These are phyloP conservation scores for Aethina tumida DNA, from an alignment of 1,140 invertebrate genomes.

Conservation along the genomic window DNA sequence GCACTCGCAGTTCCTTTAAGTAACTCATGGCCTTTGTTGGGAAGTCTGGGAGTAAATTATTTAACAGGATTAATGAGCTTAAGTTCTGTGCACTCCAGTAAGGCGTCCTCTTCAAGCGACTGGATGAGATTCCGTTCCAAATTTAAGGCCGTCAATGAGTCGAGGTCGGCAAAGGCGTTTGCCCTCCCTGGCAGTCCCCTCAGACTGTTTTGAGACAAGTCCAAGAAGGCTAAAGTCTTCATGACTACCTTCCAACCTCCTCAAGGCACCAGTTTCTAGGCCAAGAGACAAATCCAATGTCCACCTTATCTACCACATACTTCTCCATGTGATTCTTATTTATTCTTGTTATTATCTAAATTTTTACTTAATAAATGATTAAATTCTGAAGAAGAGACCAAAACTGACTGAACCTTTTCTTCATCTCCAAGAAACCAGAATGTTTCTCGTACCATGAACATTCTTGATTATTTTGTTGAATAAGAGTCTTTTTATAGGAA, in stretches of 20 bases:
- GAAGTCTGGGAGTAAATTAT: constrained; percentile 81
- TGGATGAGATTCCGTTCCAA: constrained; percentile 83
- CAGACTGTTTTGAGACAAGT: constrained; percentile 83
- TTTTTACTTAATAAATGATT: too few species aligned
- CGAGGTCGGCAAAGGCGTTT: constrained; percentile 60
- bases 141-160: constrained; percentile 81
- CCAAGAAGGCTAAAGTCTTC: constrained; percentile 73
- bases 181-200: constrained; percentile 60
- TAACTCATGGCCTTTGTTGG: constrained; percentile 67
- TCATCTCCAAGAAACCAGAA: too few species aligned
- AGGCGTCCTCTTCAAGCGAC: constrained; percentile 62
- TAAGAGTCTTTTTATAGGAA: too few species aligned
- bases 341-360: too few species aligned
- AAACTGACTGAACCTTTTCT: too few species aligned
- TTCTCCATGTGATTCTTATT: too few species aligned
- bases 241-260: constrained; percentile 67
- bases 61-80: constrained; percentile 81
- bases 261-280: constrained; percentile 55
- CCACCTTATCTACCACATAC: too few species aligned
- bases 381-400: too few species aligned
- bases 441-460: too few species aligned
- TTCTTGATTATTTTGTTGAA: too few species aligned
- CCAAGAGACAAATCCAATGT: too few species aligned
- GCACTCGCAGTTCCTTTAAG: constrained; percentile 72
- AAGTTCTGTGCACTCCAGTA: constrained; percentile 72